phyloP scores from a whole-genome alignment of 2,113 vertebrate genomes.

The Gadus macrocephalus region DNA sequence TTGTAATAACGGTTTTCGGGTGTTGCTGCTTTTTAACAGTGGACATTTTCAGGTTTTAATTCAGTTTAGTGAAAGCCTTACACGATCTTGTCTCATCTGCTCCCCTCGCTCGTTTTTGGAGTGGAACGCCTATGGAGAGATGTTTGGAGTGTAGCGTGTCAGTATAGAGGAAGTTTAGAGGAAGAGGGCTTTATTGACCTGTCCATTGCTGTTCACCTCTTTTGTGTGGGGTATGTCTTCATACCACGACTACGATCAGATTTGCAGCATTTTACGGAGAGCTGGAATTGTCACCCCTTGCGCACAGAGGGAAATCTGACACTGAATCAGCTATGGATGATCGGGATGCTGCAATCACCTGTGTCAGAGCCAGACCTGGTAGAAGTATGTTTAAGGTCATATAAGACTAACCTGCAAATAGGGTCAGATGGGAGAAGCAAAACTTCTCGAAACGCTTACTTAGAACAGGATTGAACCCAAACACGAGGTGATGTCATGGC shows the following conservation, averaged over 20 bases:
- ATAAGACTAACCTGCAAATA: conserved; percentile 1
- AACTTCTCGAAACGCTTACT: neutral
- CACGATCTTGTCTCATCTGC: conserved; percentile 2
- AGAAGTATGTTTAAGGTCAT: neutral
- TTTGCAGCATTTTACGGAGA: conserved; percentile 11
- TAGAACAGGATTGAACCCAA: too few relatives aligned
- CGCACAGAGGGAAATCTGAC: conserved; percentile 9
- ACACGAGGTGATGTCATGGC: too few relatives aligned
- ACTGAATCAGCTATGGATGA: conserved; percentile 19
- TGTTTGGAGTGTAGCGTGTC: conserved; percentile 15
- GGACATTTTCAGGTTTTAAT: conserved; percentile 1
- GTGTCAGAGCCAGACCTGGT: neutral
- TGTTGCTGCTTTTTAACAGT: conserved; percentile 3
- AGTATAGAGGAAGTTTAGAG: conserved; percentile 26
- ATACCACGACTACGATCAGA: conserved; percentile 14
- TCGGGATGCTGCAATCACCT: conserved; percentile 17
- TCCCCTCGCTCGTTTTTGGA: conserved; percentile 1
- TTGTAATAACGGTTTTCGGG: neutral
- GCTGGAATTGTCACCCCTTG: conserved; percentile 21
- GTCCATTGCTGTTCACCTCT: conserved; percentile 19
- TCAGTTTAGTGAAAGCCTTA: conserved; percentile 2
- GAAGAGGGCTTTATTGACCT: conserved; percentile 23
- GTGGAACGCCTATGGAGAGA: conserved; percentile 25
- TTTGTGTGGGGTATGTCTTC: conserved; percentile 25
- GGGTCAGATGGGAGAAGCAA: neutral